phyloP scores from a whole-genome alignment of 2,113 vertebrate species.

The Corvus hawaiiensis region DNA sequence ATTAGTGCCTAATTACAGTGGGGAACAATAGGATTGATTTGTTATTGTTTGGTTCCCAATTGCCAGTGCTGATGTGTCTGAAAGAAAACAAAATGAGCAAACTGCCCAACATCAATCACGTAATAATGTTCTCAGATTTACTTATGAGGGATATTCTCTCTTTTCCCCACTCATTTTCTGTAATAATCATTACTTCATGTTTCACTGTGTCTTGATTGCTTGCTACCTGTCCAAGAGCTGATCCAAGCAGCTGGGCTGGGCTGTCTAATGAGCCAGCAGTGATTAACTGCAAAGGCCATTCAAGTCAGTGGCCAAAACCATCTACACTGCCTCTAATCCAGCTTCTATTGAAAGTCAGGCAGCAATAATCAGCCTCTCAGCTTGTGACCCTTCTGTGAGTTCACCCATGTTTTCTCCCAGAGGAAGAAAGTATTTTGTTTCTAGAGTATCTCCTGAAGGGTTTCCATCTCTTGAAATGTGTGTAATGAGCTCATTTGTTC shows the following conservation, averaged over 20 bases:
- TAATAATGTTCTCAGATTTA: background rate
- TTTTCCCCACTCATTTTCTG: constrained; percentile 41
- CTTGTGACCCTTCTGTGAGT: background rate
- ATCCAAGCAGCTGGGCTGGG: background rate
- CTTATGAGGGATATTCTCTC: background rate
- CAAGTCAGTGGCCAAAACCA: background rate
- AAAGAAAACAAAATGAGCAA: background rate
- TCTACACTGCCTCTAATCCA: background rate
- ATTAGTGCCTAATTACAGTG: background rate
- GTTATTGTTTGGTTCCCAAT: background rate
- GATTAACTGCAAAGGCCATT: background rate
- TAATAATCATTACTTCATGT: constrained; percentile 27
- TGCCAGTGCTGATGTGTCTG: background rate
- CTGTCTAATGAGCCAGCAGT: background rate
- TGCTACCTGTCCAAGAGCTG: constrained; percentile 2
- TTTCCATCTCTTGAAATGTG: background rate
- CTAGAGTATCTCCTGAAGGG: background rate
- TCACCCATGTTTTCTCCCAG: background rate
- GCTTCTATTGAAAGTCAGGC: background rate
- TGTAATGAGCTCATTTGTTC: background rate
- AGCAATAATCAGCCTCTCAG: background rate
- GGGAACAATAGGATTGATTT: constrained; percentile 1
- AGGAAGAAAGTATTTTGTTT: background rate
- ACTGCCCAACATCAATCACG: background rate
- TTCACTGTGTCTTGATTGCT: background rate